Percentiles rank a stretch among this genome's conserved stretches.
Conservation (phyloP, 2,113 vertebrate species). For the Pelodiscus sinensis region DNA sequence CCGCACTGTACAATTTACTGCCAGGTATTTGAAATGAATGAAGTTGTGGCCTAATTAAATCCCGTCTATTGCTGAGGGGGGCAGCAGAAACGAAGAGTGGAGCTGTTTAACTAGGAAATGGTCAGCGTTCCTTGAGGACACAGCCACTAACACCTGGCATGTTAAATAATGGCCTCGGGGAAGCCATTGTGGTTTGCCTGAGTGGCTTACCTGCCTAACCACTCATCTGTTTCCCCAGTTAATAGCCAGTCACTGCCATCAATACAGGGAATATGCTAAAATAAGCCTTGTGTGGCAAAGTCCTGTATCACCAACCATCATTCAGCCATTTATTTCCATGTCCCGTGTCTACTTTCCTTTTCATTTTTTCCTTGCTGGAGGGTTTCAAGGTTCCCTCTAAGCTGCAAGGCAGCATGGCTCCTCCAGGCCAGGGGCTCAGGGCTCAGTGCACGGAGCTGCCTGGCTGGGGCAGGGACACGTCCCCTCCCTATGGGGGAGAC, state of each 20-base stretch:
- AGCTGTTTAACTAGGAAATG: not conserved
- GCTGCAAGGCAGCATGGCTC: too few species aligned
- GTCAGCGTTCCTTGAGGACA: rapidly evolving
- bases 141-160: not conserved
- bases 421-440: too few species aligned
- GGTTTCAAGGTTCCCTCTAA: too few species aligned
- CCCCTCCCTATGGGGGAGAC: too few species aligned
- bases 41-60: not conserved
- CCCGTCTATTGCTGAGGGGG: rapidly evolving
- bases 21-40: not conserved
- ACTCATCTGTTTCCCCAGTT: not conserved
- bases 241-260: not conserved
- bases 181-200: not conserved
- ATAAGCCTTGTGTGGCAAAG: not conserved
- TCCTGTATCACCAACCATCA: not conserved
- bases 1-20: not conserved
- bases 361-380: rapidly evolving
- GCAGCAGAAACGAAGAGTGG: rapidly evolving
- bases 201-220: not conserved
- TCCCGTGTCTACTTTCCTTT: not conserved
- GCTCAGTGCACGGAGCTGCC: too few species aligned
- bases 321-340: not conserved
- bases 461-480: too few species aligned
- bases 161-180: rapidly evolving
- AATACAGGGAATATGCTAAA: not conserved